Evolutionary conservation across 53 echinoderm and acorn worm genomes (phyloP).

Genomic region (Astropecten irregularis): DNA sequence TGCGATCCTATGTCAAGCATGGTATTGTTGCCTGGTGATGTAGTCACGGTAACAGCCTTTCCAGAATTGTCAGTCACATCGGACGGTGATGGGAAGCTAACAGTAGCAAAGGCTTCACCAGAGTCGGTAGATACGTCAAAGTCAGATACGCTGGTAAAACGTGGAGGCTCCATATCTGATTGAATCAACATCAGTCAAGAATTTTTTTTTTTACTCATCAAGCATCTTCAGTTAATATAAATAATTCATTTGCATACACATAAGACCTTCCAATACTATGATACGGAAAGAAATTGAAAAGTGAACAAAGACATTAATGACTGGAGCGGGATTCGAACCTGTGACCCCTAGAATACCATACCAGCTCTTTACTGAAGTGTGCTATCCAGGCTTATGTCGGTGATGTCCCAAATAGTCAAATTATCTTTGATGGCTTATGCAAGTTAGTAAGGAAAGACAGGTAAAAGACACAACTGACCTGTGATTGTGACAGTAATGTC

Average conservation of each 20-base stretch:
- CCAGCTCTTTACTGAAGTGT: no score
- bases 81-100: neutral
- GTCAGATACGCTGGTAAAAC: neutral
- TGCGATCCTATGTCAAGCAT: neutral
- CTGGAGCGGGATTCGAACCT: no score
- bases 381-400: no score
- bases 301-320: no score
- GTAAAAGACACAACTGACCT: neutral
- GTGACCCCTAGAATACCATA: no score
- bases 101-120: neutral
- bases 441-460: neutral
- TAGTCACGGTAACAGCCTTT: neutral
- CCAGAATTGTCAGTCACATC: constrained; percentile 4
- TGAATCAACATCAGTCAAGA: no score
- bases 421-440: no score
- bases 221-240: neutral
- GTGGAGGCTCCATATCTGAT: constrained; percentile 5
- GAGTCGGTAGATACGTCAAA: neutral
- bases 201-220: no score
- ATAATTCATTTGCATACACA: no score
- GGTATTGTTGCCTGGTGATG: neutral
- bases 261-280: no score
- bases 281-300: no score
- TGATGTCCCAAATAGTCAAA: no score
- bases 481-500: neutral